Percentiles rank a stretch among this genome's conserved stretches.
Conservation (phyloP, 1,140 invertebrate species). For the Brachionus asplanchnoidis region DNA sequence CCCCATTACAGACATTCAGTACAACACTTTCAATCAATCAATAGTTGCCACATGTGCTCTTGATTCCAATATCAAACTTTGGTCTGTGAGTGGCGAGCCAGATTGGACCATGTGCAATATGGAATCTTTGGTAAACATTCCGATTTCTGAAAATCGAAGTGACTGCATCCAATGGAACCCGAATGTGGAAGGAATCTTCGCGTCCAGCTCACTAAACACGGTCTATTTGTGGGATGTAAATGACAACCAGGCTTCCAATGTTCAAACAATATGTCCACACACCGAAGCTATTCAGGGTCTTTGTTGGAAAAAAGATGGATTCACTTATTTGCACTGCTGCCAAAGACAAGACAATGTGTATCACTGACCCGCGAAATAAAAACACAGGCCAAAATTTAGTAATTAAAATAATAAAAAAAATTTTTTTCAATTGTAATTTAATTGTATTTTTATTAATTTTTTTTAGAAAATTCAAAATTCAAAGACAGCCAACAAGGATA, state of each 20-base stretch:
- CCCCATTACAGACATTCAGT: slow-evolving; percentile 38
- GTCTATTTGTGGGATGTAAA: slow-evolving; percentile 30
- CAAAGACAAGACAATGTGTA: slow-evolving; percentile 75
- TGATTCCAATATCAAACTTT: slow-evolving; percentile 9
- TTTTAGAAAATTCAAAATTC: slow-evolving; percentile 30
- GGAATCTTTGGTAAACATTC: neutral
- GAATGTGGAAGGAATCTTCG: slow-evolving; percentile 9
- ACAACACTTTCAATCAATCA: slow-evolving; percentile 25
- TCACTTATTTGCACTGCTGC: slow-evolving; percentile 63
- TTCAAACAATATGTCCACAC: slow-evolving; percentile 69
- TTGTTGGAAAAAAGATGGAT: slow-evolving; percentile 77
- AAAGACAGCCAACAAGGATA: slow-evolving; percentile 78
- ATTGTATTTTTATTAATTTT: neutral
- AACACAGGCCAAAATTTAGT: slow-evolving; percentile 52
- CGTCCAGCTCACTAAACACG: slow-evolving; percentile 1
- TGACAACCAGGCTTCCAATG: slow-evolving; percentile 38
- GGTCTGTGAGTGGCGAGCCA: neutral
- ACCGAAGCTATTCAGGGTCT: slow-evolving; percentile 75
- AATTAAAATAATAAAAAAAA: neutral
- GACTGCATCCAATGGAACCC: slow-evolving; percentile 36
- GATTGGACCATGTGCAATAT: neutral
- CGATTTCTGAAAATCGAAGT: neutral
- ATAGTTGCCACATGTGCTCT: slow-evolving; percentile 26
- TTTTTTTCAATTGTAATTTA: neutral
- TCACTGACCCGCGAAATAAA: slow-evolving; percentile 70